Evolutionary conservation across 2,797 vertebrate species (phyloP).

Genomic region (Alcedo atthis): DNA sequence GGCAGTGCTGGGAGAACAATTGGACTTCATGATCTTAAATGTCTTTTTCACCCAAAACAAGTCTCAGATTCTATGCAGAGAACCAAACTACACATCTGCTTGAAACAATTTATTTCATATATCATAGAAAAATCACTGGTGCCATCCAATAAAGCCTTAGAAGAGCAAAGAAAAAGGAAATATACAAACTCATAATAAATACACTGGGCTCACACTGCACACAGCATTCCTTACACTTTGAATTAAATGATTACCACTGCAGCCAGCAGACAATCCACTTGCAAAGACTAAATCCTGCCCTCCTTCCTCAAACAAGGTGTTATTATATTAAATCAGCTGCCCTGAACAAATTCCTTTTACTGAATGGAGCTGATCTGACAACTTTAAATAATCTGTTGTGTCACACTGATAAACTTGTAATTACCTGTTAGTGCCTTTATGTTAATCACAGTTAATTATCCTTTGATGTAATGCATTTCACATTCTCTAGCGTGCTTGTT

Average conservation of each 20-base stretch:
- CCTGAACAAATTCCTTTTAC: neutral
- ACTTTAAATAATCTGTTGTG: neutral
- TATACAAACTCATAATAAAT: neutral
- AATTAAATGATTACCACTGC: neutral
- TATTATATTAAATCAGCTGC: neutral
- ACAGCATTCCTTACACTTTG: neutral
- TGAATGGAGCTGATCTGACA: neutral
- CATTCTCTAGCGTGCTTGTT: neutral
- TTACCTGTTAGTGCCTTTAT: neutral
- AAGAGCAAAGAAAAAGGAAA: neutral
- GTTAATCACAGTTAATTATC: neutral
- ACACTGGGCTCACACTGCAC: neutral
- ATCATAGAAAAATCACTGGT: conserved; percentile 7
- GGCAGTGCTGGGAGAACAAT: no score
- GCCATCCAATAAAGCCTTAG: neutral
- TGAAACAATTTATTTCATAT: conserved; percentile 24
- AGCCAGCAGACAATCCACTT: neutral
- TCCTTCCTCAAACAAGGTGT: neutral
- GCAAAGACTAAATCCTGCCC: neutral
- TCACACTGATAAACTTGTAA: neutral
- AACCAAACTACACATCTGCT: neutral
- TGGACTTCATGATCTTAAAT: no score
- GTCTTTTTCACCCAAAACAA: no score
- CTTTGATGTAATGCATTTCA: neutral
- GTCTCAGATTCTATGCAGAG: neutral